Evolutionary conservation across 2,113 vertebrate species (phyloP).

Genomic region (Mirounga angustirostris): DNA sequence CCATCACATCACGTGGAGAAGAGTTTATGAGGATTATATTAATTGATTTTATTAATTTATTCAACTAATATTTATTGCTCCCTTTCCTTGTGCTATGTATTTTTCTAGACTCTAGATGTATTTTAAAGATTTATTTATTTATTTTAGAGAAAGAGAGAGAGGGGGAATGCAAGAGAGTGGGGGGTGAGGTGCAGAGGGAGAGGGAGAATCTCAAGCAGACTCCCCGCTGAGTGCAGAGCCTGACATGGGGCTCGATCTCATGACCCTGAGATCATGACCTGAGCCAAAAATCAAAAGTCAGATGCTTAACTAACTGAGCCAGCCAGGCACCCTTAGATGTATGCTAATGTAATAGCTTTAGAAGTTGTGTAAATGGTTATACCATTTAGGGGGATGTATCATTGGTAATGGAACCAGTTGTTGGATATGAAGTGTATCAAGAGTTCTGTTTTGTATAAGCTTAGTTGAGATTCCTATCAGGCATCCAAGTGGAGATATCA

Average conservation of each 20-base stretch:
- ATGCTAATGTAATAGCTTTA: neutral
- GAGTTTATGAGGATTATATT: neutral
- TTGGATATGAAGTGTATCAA: neutral
- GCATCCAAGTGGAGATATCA: neutral
- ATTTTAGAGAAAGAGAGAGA: too few relatives aligned
- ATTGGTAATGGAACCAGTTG: neutral
- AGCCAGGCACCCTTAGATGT: neutral
- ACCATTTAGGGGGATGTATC: neutral
- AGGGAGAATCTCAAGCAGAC: too few relatives aligned
- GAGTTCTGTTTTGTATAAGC: neutral
- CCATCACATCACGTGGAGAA: neutral
- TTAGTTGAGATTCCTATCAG: neutral
- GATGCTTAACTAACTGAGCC: too few relatives aligned
- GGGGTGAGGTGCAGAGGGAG: too few relatives aligned
- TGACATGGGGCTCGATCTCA: too few relatives aligned
- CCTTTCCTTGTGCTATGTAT: neutral
- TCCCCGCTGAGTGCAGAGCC: too few relatives aligned
- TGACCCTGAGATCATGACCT: too few relatives aligned
- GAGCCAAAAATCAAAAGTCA: too few relatives aligned
- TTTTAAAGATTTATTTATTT: neutral
- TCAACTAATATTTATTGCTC: neutral
- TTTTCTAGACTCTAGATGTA: neutral
- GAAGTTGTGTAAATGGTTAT: neutral
- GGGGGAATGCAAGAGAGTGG: too few relatives aligned
- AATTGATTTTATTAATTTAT: neutral